These are phyloP conservation scores for Heliconius hortense DNA, from an alignment of 2,888 invertebrate genomes.

Conservation along the genomic window DNA sequence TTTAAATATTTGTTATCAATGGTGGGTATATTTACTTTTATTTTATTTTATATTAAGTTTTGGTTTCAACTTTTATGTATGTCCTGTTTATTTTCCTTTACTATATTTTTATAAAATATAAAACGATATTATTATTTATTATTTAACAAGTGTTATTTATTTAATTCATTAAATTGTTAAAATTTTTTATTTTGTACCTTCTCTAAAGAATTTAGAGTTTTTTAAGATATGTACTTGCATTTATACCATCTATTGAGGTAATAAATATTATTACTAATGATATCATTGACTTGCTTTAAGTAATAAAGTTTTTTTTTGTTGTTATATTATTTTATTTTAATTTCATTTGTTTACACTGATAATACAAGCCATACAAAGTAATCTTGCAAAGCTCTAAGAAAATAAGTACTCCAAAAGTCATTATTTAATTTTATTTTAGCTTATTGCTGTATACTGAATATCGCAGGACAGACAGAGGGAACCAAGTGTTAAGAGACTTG, in stretches of 20 bases:
- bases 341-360: not conserved
- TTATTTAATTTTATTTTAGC: not conserved
- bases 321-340: not conserved
- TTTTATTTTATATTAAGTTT: not conserved
- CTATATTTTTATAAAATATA: not conserved
- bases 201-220: not conserved
- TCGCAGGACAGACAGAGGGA: not conserved
- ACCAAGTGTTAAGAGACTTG: too few species aligned
- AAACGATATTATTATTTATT: not conserved
- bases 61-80: not conserved
- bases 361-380: not conserved
- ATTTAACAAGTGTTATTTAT: not conserved
- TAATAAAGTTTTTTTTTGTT: not conserved
- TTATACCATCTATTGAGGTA: not conserved
- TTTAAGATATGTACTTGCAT: slow-evolving; percentile 1
- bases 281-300: not conserved
- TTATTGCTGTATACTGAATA: not conserved
- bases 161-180: not conserved
- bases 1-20: slow-evolving; percentile 2
- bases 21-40: slow-evolving; percentile 2
- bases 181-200: not conserved
- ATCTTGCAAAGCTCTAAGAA: not conserved
- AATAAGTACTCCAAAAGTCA: not conserved
- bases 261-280: not conserved
- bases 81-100: not conserved